Evolutionary conservation across 1,140 invertebrate species (phyloP), one percentile per base, ranked within the genome.

Genomic region (Muscidifurax raptorellus): DNA sequence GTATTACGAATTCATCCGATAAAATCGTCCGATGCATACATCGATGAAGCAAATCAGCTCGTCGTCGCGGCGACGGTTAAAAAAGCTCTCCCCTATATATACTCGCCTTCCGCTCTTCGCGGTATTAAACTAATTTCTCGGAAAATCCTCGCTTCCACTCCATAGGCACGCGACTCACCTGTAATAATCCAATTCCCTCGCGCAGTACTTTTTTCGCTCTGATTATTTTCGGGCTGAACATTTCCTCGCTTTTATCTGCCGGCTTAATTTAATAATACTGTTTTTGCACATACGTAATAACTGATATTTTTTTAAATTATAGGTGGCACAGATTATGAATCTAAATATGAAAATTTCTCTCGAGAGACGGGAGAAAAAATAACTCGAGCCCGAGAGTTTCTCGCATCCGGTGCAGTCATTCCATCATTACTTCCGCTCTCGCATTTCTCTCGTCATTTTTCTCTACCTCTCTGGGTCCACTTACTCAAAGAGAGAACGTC

Each of bases 361-460:
- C 36, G 59, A 0, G 72, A 44, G n/a, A 67, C 67, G 27, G 32
- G 74, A 75, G 59, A 30, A 71, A 82, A 36, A 30, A 52, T 7
- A 77, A 30, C 4, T 40, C 12, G 10, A 47, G 18, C 28, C 27
- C 72, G 64, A 67, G 66, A n/a, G n/a, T n/a, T n/a, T 82, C 59
- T n/a, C 10, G 10, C 64, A 79, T 84, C 66, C 64, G 67, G 44
- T 66, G 30, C 22, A 72, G 82, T 79, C 82, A 81, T 85, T 75
- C 69, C 79, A 83, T 78, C 85, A 67, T 87, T 67, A 80, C 84
- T 80, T 86, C 67, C 80, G 72, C 52, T 86, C 47, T 66, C 64
- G 32, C n/a, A 69, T 66, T 77, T 80, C 76, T 84, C 74, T 84
- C 32, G 1, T 40, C n/a, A 75, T 66, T 77, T 80, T 71, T 84